Evolutionary conservation across 2,113 vertebrate genomes (phyloP), one percentile per base, ranked within the genome.

Genomic region (Sinocyclocheilus anshuiensis): DNA sequence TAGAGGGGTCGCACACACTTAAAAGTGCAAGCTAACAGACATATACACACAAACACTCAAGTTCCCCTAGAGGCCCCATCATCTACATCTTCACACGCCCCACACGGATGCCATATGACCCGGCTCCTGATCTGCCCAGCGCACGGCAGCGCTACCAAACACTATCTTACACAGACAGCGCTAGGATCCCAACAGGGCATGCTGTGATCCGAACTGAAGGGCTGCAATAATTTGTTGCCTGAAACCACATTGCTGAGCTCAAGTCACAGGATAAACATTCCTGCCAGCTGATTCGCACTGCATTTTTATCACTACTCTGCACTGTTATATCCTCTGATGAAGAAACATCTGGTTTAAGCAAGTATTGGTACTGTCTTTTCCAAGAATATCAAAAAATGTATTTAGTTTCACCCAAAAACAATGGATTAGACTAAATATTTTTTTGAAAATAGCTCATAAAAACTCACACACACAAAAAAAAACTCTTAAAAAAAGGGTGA

Each of bases 41-140:
- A 77, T 24, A 48, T 69, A 69, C 48, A 59, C 45, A 86, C 76
- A 81, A 65, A 80, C 61, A 84, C 61, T 57, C 63, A 72, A 33
- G 8, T 50, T 85, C 78, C 33, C 83, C 85, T n/a, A 42, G 72
- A 67, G 87, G 71, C 45, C 50, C 18, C 42, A 50, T 10, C 8
- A 48, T 77, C 65, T 75, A 53, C 81, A 78, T 84, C 59, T 86
- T 75, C 87, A 85, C 86, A 88, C 77, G 86, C 81, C 77, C 76
- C 84, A 84, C 65, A 87, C n/a, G 39, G 84, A 81, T 76, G 80
- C 77, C 84, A 75, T 57, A 63, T 88, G 67, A 72, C 86, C 84
- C 71, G 5, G 69, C 87, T 82, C 22, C 72, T 83, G 75, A 77
- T 85, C 81, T 59, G 61, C 69, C 26, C 81, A 79, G 77, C 53